These are phyloP conservation scores for Taenioides sp. DNA, from an alignment of 2,797 vertebrate species.

Conservation along the genomic window DNA sequence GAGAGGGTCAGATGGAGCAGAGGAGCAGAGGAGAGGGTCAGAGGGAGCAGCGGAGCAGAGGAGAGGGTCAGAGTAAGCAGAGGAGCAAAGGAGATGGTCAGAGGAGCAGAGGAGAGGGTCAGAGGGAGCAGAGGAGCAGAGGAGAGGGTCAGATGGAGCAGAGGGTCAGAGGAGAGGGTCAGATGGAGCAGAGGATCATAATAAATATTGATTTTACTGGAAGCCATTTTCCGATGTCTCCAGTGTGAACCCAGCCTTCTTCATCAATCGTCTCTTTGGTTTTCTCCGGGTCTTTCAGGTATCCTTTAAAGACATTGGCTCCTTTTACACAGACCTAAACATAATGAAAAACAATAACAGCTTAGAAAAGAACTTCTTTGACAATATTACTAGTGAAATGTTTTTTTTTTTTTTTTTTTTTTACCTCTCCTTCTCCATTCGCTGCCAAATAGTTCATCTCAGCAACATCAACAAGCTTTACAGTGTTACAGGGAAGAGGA, in stretches of 20 bases:
- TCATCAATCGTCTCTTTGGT: slow-evolving; percentile 86
- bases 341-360: neutral
- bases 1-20: too few relatives aligned
- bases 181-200: neutral
- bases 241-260: slow-evolving; percentile 93
- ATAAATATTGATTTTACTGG: slow-evolving; percentile 76
- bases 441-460: slow-evolving; percentile 93
- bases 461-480: slow-evolving; percentile 90
- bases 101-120: too few relatives aligned
- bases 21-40: too few relatives aligned
- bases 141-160: neutral
- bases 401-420: slow-evolving; percentile 25
- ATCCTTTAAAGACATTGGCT: slow-evolving; percentile 88
- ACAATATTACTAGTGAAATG: neutral
- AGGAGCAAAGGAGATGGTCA: too few relatives aligned
- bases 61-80: too few relatives aligned
- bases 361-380: neutral
- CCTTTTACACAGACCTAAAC: slow-evolving; percentile 93
- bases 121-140: too few relatives aligned
- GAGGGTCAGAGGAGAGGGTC: too few relatives aligned
- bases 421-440: slow-evolving; percentile 91
- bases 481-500: slow-evolving; percentile 86
- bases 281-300: slow-evolving; percentile 90
- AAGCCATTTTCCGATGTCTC: slow-evolving; percentile 94
- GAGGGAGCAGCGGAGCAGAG: too few relatives aligned